These are phyloP conservation scores for Bujurquina vittata DNA, from an alignment of 2,113 vertebrate species.

Conservation along the genomic window DNA sequence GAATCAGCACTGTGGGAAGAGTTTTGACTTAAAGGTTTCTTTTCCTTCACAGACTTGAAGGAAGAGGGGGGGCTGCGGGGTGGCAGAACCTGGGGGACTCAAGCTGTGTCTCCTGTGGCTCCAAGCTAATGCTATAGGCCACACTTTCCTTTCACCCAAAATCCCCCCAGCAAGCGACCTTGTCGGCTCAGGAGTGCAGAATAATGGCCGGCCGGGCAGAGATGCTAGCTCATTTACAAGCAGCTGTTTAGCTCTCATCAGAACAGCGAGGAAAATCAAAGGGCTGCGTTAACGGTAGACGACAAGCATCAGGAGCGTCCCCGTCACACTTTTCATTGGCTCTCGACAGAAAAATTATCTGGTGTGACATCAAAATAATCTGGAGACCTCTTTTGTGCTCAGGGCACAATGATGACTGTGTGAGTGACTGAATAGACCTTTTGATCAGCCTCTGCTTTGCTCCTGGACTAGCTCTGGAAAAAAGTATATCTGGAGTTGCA, in stretches of 20 bases:
- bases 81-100: conserved; percentile 75
- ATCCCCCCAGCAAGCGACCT: conserved; percentile 91
- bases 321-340: conserved; percentile 73
- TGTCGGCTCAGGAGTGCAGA: conserved; percentile 85
- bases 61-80: background rate
- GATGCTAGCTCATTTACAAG: conserved; percentile 90
- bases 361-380: conserved; percentile 82
- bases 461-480: conserved; percentile 49
- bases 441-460: conserved; percentile 67
- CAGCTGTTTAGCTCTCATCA: conserved; percentile 90
- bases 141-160: conserved; percentile 82
- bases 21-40: conserved; percentile 82
- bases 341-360: conserved; percentile 79
- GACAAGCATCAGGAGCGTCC: conserved; percentile 86
- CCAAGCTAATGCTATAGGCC: conserved; percentile 84
- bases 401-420: conserved; percentile 67
- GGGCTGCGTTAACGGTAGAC: conserved; percentile 82
- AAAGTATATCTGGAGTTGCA: conserved; percentile 62
- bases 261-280: conserved; percentile 87
- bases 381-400: conserved; percentile 68
- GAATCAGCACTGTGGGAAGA: conserved; percentile 82
- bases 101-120: conserved; percentile 85
- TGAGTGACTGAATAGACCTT: conserved; percentile 72
- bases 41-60: conserved; percentile 73
- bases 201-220: conserved; percentile 84